Percentiles rank a stretch among this genome's conserved stretches.
Conservation (phyloP, 1,140 invertebrate genomes). For the Bombus cullumanus region DNA sequence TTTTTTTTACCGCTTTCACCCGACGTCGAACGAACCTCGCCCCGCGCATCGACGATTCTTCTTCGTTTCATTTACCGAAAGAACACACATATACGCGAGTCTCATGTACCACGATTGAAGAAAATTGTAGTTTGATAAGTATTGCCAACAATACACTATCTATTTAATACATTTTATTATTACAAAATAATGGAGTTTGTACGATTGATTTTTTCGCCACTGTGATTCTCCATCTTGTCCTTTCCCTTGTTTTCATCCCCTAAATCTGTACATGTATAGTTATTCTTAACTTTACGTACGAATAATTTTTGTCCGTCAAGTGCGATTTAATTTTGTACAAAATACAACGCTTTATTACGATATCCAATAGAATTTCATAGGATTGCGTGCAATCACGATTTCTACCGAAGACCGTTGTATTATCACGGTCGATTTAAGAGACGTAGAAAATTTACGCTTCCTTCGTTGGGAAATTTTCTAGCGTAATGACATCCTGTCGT, state of each 20-base stretch:
- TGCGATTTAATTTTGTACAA: not conserved
- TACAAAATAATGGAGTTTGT: constrained; percentile 73
- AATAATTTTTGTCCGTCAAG: not conserved
- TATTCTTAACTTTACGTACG: not conserved
- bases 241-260: too few species aligned
- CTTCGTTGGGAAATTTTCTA: not conserved
- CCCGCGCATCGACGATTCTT: constrained; percentile 36
- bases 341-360: not conserved
- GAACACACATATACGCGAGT: constrained; percentile 69
- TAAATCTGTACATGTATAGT: not conserved
- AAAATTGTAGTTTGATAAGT: constrained; percentile 77
- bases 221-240: not conserved
- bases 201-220: constrained; percentile 54
- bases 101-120: constrained; percentile 77
- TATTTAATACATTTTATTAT: constrained; percentile 83
- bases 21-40: not conserved
- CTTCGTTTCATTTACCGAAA: constrained; percentile 58
- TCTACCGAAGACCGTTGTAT: not conserved
- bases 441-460: constrained; percentile 4
- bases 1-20: constrained; percentile 39
- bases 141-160: constrained; percentile 80
- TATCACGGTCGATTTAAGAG: not conserved
- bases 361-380: not conserved
- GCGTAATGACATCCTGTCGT: constrained; percentile 8
- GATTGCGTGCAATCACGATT: not conserved